These are phyloP conservation scores for Leptoteleia sp. DNA, from an alignment of 1,140 invertebrate genomes.

Conservation along the genomic window DNA sequence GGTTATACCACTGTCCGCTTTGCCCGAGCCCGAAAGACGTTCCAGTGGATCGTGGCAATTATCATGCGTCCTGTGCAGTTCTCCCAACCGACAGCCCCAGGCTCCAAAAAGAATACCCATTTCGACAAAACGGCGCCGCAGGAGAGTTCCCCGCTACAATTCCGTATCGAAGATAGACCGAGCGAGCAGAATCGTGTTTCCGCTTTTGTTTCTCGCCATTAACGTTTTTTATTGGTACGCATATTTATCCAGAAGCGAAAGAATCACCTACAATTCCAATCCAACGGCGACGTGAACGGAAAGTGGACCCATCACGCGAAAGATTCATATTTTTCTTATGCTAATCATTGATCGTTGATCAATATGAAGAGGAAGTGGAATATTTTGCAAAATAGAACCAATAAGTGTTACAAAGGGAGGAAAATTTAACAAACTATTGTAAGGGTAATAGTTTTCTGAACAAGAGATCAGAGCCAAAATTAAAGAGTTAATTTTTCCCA, in stretches of 20 bases:
- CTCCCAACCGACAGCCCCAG: conserved; percentile 61
- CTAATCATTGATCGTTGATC: no score
- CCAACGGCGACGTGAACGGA: conserved; percentile 20
- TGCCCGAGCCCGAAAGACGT: conserved; percentile 67
- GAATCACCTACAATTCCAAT: conserved; percentile 77
- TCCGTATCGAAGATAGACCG: conserved; percentile 91
- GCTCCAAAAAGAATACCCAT: conserved; percentile 71
- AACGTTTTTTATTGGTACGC: conserved; percentile 91
- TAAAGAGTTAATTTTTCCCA: no score
- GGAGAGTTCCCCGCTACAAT: conserved; percentile 85
- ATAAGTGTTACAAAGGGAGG: no score
- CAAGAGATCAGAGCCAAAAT: no score
- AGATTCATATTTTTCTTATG: conserved; percentile 26
- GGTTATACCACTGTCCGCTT: conserved; percentile 81
- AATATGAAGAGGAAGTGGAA: no score
- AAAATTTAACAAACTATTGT: no score
- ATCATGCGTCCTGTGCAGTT: conserved; percentile 72
- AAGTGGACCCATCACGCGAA: no score
- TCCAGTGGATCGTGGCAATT: conserved; percentile 69
- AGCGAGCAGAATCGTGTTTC: conserved; percentile 88
- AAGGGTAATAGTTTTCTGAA: no score
- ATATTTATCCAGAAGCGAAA: conserved; percentile 85
- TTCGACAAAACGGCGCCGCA: conserved; percentile 79
- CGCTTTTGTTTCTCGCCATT: conserved; percentile 87
- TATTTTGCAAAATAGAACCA: no score